Conservation (phyloP, 2,888 invertebrate species). For the Tachina lurida region DNA sequence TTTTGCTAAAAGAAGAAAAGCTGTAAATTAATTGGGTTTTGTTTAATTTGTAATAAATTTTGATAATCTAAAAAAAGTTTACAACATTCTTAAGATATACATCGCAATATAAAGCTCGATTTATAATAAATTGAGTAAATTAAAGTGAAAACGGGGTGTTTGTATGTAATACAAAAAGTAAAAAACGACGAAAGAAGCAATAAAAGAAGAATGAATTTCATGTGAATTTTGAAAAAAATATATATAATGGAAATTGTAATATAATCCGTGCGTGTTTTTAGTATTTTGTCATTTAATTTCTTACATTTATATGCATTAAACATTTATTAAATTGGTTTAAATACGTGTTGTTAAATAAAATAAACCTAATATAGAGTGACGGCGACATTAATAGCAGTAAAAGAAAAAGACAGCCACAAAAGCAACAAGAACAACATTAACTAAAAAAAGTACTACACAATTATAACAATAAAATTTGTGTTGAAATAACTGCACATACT, state of each 20-base stretch:
- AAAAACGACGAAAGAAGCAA: constrained; percentile 44
- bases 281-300: constrained; percentile 30
- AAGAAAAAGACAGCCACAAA: constrained; percentile 11
- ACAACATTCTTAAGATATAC: constrained; percentile 16
- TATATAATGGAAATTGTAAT: constrained; percentile 58
- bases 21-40: constrained; percentile 59
- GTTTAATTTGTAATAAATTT: constrained; percentile 56
- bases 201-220: constrained; percentile 61
- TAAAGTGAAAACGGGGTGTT: constrained; percentile 23
- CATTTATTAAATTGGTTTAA: constrained; percentile 58
- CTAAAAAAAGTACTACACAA: constrained; percentile 46
- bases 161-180: constrained; percentile 53
- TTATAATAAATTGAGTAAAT: background rate
- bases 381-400: constrained; percentile 27
- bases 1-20: constrained; percentile 59
- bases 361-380: constrained; percentile 28
- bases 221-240: constrained; percentile 67
- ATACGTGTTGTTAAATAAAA: constrained; percentile 56
- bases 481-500: constrained; percentile 66
- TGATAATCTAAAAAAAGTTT: constrained; percentile 31
- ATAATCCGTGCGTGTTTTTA: constrained; percentile 59
- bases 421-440: constrained; percentile 45
- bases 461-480: constrained; percentile 43
- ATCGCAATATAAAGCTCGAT: constrained; percentile 10
- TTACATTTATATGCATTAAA: constrained; percentile 51